Evolutionary conservation across 1,140 invertebrate genomes (phyloP), one percentile per base, ranked within the genome.

Genomic region (Drosophila busckii): DNA sequence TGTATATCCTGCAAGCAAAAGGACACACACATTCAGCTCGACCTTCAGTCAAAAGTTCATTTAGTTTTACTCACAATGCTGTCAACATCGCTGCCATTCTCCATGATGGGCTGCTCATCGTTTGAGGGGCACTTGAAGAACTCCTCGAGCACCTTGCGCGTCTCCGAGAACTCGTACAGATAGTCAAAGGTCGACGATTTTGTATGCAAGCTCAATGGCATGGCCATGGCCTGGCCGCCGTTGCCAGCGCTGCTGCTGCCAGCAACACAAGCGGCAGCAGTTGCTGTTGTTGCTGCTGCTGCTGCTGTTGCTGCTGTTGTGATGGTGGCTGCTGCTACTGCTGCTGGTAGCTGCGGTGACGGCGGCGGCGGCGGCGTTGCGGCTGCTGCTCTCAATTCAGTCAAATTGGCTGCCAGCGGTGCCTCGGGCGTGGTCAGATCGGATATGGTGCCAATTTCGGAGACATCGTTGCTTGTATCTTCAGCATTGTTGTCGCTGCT

Each of bases 131-230:
- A 94, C 87, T 94, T 94, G 89, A 96, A 97, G 88, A 97, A 96
- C 89, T 97, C 95, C 84, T 96, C 95, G 8, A 97, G 88, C 19
- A 96, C 95, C 89, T 96, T 96, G 37, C 94, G 89, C 7, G 95
- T 97, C 87, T 97, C 95, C 0, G 94, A 96, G 88, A 96, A 96
- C 85, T 96, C 95, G 87, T 96, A 96, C 23, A 96, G 87, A 88
- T 95, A 96, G 89, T 96, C 93, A 85, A 95, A 95, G 7, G 93
- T 93, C 35, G 90, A 88, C 20, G 90, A 89, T 32, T 88, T 89
- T n/a, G 89, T 88, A 26, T 90, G 89, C 8, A 90, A 88, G 12
- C 89, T 64, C 17, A 63, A 19, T 6, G 52, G 80, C 25, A 15
- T 26, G 10, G 17, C 37, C 45, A 17, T 44, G 4, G 4, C 37